Conservation (phyloP, 2,888 invertebrate genomes). For the Steinernema carpocapsae region DNA sequence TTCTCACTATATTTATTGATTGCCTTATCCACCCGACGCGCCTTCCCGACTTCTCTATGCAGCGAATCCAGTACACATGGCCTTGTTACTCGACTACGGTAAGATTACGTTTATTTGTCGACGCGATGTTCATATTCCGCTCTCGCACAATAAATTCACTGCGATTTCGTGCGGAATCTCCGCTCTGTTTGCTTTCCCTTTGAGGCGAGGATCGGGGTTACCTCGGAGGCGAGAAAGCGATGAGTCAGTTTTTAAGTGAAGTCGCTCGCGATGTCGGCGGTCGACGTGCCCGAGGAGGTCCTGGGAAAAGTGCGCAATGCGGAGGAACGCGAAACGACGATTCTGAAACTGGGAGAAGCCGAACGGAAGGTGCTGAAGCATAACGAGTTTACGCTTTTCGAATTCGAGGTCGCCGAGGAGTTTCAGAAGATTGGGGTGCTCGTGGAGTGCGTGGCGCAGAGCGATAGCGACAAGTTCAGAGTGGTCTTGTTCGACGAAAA, state of each 20-base stretch:
- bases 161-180: neutral
- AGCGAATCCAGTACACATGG: neutral
- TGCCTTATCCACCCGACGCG: slow-evolving; percentile 12
- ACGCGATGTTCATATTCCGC: neutral
- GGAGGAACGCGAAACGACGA: neutral
- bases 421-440: neutral
- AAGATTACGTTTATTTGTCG: neutral
- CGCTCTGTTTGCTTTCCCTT: slow-evolving; percentile 5
- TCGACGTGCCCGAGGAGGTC: neutral
- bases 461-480: neutral
- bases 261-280: neutral
- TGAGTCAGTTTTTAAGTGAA: neutral
- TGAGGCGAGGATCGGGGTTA: neutral
- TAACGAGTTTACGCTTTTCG: neutral
- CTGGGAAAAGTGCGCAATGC: neutral
- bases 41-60: neutral
- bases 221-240: neutral
- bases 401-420: neutral
- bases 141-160: slow-evolving; percentile 8
- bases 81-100: slow-evolving; percentile 11
- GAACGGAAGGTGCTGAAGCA: neutral
- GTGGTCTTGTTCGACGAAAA: neutral
- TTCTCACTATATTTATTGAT: slow-evolving; percentile 5
- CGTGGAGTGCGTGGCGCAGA: neutral
- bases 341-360: neutral